phyloP scores from a whole-genome alignment of 2,888 invertebrate species.

The Hyles lineata region DNA sequence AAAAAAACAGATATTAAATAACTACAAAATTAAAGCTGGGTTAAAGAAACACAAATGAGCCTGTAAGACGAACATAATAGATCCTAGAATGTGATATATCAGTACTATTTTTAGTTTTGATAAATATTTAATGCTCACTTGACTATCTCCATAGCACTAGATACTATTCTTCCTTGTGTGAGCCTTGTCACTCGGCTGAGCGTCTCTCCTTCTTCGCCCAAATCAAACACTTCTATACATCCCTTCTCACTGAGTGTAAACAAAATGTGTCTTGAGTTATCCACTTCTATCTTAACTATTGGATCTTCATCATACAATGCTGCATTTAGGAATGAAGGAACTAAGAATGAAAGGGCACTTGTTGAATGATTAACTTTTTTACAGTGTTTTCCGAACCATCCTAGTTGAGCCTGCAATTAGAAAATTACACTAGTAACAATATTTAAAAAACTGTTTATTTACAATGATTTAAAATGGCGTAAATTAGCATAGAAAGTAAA shows the following conservation, averaged over 20 bases:
- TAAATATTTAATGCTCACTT: constrained; percentile 85
- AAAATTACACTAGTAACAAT: background rate
- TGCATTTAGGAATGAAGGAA: constrained; percentile 95
- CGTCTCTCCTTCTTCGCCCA: constrained; percentile 91
- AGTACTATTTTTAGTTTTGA: too few relatives aligned
- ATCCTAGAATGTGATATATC: too few relatives aligned
- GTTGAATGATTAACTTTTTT: constrained; percentile 97
- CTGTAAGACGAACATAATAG: too few relatives aligned
- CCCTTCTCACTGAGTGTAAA: constrained; percentile 96
- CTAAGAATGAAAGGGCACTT: constrained; percentile 92
- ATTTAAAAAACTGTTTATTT: too few relatives aligned
- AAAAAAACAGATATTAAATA: too few relatives aligned
- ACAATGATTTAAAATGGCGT: too few relatives aligned
- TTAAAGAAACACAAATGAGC: too few relatives aligned
- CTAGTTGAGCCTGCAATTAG: constrained; percentile 88
- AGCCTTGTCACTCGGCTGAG: constrained; percentile 90
- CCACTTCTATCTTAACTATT: constrained; percentile 94
- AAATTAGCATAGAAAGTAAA: too few relatives aligned
- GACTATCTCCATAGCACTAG: constrained; percentile 91
- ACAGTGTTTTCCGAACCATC: constrained; percentile 98
- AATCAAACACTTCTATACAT: constrained; percentile 94
- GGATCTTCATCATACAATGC: constrained; percentile 95
- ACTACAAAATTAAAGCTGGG: too few relatives aligned
- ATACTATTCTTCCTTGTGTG: constrained; percentile 89
- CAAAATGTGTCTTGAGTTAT: constrained; percentile 94